Evolutionary conservation across 2,888 invertebrate species (phyloP), one percentile per base, ranked within the genome.

Genomic region (Rhingia rostrata): DNA sequence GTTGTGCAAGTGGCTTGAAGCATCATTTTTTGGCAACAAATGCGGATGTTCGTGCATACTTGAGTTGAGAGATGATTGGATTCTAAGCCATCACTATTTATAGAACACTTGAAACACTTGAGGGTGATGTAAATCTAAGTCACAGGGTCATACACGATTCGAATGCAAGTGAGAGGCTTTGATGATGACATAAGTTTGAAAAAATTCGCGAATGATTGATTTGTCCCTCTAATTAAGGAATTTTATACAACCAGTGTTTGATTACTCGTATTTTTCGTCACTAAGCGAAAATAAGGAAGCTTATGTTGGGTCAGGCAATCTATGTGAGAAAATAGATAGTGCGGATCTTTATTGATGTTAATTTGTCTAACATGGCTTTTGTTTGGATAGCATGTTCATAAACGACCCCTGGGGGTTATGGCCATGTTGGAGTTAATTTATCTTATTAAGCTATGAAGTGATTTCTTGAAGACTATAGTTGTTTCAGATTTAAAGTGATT

Each of bases 51-150:
- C 49, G 49, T 49, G 49, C 30, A 30, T 22, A 22, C 49, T 49
- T 49, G 10, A 32, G 4, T 10, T 5, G 4, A 30, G 4, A 30
- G 49, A 49, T 32, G 30, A 49, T 49, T 49, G 10, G 30, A 32
- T 49, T 49, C 30, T 32, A 32, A 49, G 22, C 49, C 49, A 49
- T 49, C 49, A 49, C 49, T 49, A 45, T 45, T 45, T 45, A 49
- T n/a, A 49, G 5, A 49, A 49, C 9, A 30, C 9, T 10, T 14
- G 14, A 6, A 14, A 6, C n/a, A 14, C 12, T 4, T n/a, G 6
- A 6, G 6, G 22, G 4, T 30, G 49, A 10, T 49, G 49, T 22
- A 22, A 30, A 30, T 30, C 10, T 9, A 49, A 30, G 49, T 6
- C 49, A 32, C 22, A 49, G 10, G 49, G 49, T 49, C 49, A 49